phyloP scores from a whole-genome alignment of 2,888 invertebrate species.

The Meteorus cinctellus region DNA sequence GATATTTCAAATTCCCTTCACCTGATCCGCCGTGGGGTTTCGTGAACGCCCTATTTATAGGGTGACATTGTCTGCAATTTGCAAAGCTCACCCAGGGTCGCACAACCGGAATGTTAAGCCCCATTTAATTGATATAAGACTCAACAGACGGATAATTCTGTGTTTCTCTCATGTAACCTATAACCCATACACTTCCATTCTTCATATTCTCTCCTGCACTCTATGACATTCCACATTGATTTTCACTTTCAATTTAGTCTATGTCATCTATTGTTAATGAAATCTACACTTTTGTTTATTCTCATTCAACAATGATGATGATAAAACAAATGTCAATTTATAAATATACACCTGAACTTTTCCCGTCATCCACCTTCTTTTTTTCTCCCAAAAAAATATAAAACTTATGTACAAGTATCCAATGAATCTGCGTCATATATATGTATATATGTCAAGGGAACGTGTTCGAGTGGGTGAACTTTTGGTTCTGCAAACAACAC shows the following conservation, averaged over 20 bases:
- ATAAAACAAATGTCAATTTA: no score
- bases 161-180: slow-evolving; percentile 19
- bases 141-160: slow-evolving; percentile 21
- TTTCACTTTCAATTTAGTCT: slow-evolving; percentile 26
- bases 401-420: slow-evolving; percentile 4
- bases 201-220: neutral
- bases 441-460: neutral
- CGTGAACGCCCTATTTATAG: slow-evolving; percentile 32
- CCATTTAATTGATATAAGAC: slow-evolving; percentile 58
- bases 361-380: neutral
- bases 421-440: slow-evolving; percentile 19
- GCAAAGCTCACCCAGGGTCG: slow-evolving; percentile 34
- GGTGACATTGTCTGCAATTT: slow-evolving; percentile 45
- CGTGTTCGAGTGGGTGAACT: slow-evolving; percentile 12
- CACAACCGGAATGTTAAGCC: slow-evolving; percentile 56
- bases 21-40: slow-evolving; percentile 33
- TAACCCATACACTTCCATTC: neutral
- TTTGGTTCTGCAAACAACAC: slow-evolving; percentile 21
- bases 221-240: slow-evolving; percentile 15
- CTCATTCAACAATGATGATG: no score
- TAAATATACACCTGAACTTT: neutral
- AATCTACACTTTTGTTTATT: neutral
- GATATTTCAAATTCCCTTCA: slow-evolving; percentile 26
- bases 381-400: neutral
- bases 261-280: slow-evolving; percentile 29